Percentiles rank a stretch among this genome's conserved stretches.
Conservation (phyloP, 2,113 vertebrate species). For the Alexandromys fortis region DNA sequence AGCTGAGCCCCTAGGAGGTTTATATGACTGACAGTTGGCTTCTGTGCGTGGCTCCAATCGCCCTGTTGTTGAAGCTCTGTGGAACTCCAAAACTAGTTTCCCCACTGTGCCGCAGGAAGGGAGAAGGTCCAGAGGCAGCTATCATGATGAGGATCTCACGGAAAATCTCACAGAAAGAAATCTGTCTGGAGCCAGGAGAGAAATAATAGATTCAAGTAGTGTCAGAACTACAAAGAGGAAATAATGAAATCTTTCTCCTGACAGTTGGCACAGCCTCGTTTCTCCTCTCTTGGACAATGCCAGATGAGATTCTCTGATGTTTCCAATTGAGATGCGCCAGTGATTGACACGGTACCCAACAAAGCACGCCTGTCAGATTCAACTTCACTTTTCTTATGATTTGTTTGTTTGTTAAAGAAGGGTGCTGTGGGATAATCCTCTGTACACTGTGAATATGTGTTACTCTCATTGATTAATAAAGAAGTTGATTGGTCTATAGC, state of each 20-base stretch:
- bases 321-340: background rate
- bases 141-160: constrained; percentile 1
- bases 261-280: background rate
- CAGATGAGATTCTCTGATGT: background rate
- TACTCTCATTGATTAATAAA: no score
- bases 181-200: background rate
- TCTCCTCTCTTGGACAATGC: background rate
- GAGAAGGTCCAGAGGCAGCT: background rate
- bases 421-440: no score
- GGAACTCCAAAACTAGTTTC: background rate
- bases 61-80: background rate
- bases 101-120: background rate
- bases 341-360: background rate
- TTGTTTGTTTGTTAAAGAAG: background rate
- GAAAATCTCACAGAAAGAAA: background rate
- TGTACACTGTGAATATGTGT: no score
- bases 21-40: background rate
- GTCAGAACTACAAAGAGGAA: background rate
- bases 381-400: background rate
- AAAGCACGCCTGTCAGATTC: background rate
- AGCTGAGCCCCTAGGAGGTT: background rate
- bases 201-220: constrained; percentile 25
- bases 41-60: background rate
- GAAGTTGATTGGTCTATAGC: no score
- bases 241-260: background rate